Conservation (phyloP, 2,888 invertebrate genomes). For the Scaptomyza reducta region DNA sequence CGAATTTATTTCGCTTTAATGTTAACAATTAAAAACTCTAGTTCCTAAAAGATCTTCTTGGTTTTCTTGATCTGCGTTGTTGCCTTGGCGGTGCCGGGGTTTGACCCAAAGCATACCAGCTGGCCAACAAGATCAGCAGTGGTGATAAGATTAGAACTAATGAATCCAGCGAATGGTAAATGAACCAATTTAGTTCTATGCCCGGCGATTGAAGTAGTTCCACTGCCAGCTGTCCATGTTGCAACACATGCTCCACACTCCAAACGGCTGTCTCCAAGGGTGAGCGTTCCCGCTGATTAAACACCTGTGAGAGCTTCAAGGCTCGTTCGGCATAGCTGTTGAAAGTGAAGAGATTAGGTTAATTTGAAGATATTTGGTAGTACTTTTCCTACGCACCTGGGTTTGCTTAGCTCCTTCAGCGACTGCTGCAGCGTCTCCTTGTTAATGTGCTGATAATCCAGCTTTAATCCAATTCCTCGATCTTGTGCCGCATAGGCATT, state of each 20-base stretch:
- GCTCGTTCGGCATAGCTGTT: conserved; percentile 81
- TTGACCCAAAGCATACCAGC: neutral
- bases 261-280: conserved; percentile 86
- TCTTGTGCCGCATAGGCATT: conserved; percentile 87
- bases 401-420: conserved; percentile 86
- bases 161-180: conserved; percentile 82
- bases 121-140: conserved; percentile 5
- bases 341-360: neutral
- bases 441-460: conserved; percentile 86
- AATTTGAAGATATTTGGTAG: neutral
- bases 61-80: conserved; percentile 5
- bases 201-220: conserved; percentile 77
- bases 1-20: conserved; percentile 3
- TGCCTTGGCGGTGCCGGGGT: neutral
- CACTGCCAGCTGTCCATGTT: conserved; percentile 54
- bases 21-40: conserved; percentile 1
- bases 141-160: conserved; percentile 48
- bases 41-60: conserved; percentile 7
- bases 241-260: conserved; percentile 86
- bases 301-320: conserved; percentile 84
- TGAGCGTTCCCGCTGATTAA: conserved; percentile 86
- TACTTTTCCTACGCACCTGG: conserved; percentile 84
- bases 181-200: conserved; percentile 79
- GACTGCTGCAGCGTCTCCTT: conserved; percentile 86
- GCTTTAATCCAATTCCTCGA: conserved; percentile 86